Evolutionary conservation across 2,888 invertebrate species (phyloP).

Genomic region (Ectemnius cavifrons): DNA sequence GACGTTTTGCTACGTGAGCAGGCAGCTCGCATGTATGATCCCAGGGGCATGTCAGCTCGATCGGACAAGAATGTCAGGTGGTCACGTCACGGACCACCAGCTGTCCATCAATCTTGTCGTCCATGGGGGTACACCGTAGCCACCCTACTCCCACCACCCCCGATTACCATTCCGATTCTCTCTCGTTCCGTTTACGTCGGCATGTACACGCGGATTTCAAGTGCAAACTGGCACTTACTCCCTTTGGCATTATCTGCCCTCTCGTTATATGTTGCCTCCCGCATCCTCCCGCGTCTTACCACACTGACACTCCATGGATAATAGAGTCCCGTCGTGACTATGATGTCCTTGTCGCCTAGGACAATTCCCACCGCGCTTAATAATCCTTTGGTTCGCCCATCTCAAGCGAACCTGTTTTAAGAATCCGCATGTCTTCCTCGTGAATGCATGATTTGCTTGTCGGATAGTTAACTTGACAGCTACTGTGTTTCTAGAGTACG

Average conservation of each 20-base stretch:
- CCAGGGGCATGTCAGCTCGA: conserved; percentile 69
- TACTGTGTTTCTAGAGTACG: too few species aligned
- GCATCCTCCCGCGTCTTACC: conserved; percentile 38
- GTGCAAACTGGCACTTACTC: conserved; percentile 62
- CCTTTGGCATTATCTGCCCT: conserved; percentile 50
- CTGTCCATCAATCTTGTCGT: conserved; percentile 72
- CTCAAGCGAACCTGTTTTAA: too few species aligned
- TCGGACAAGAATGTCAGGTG: conserved; percentile 72
- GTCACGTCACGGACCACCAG: conserved; percentile 71
- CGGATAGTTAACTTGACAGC: too few species aligned
- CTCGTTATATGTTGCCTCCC: conserved; percentile 5
- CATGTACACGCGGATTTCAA: conserved; percentile 57
- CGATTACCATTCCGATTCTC: conserved; percentile 5
- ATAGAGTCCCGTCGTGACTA: conserved; percentile 34
- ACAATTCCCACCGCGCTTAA: background rate
- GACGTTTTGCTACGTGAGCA: conserved; percentile 68
- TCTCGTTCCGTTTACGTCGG: conserved; percentile 69
- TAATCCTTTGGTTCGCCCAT: background rate
- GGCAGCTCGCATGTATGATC: conserved; percentile 64
- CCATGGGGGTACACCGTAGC: conserved; percentile 46
- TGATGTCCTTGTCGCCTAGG: conserved; percentile 6
- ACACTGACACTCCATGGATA: conserved; percentile 44
- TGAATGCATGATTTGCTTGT: too few species aligned
- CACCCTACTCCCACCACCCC: too few species aligned
- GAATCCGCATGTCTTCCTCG: too few species aligned